phyloP scores from a whole-genome alignment of 2,888 invertebrate genomes.

The Endotricha flammealis region DNA sequence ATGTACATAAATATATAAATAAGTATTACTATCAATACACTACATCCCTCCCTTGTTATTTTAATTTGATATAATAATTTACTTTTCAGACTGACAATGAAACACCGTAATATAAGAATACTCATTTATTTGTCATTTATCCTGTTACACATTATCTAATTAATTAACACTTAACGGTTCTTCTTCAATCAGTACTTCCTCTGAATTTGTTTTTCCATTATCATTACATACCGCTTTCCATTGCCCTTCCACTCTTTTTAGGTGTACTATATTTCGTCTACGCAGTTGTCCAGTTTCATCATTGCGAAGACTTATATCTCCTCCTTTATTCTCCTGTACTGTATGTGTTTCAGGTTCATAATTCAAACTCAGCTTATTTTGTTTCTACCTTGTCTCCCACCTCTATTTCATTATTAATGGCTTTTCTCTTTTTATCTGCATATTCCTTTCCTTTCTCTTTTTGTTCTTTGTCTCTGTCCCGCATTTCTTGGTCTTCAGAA shows the following conservation, averaged over 20 bases:
- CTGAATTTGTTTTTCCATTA: too few relatives aligned
- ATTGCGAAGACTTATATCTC: conserved; percentile 4
- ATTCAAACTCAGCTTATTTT: conserved; percentile 4
- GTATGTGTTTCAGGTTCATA: conserved; percentile 7
- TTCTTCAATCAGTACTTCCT: too few relatives aligned
- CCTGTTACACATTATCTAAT: too few relatives aligned
- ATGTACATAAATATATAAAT: too few relatives aligned
- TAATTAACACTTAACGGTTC: too few relatives aligned
- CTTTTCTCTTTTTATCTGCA: conserved; percentile 15
- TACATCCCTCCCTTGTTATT: too few relatives aligned
- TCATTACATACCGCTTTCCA: conserved; percentile 1
- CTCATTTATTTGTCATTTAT: too few relatives aligned
- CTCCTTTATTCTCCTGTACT: conserved; percentile 1
- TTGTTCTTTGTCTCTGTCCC: conserved; percentile 14
- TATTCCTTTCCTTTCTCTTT: conserved; percentile 8
- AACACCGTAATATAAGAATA: too few relatives aligned
- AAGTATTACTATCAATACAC: too few relatives aligned
- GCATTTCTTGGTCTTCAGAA: background rate
- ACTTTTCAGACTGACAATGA: too few relatives aligned
- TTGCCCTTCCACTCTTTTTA: background rate
- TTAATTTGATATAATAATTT: too few relatives aligned
- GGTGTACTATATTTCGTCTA: conserved; percentile 7
- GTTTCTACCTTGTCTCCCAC: conserved; percentile 6
- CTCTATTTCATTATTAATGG: conserved; percentile 2
- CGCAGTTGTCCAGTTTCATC: conserved; percentile 5